Percentiles rank a stretch among this genome's conserved stretches.
phyloP scores from a whole-genome alignment of 2,888 invertebrate species.

The Morinoia aosen region DNA sequence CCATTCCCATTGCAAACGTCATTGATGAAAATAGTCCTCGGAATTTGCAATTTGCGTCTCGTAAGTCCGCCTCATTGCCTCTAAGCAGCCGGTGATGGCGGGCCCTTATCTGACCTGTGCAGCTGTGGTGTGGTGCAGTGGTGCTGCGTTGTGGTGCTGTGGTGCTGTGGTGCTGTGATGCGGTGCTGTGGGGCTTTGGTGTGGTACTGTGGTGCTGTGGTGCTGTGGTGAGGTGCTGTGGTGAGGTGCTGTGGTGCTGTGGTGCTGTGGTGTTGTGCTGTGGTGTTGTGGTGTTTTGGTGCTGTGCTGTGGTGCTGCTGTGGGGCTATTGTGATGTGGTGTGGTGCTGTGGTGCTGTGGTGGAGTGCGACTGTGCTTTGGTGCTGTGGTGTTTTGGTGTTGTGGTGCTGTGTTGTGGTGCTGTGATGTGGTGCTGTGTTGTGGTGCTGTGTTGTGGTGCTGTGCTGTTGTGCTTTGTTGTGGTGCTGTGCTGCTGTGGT shows the following conservation, averaged over 20 bases:
- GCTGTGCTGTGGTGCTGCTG: no score
- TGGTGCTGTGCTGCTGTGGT: neutral
- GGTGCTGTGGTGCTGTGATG: neutral
- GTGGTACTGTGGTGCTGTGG: neutral
- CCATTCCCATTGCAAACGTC: conserved; percentile 33
- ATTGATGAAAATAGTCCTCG: conserved; percentile 21
- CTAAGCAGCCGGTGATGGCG: conserved; percentile 22
- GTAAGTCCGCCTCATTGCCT: neutral
- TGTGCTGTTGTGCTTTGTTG: neutral
- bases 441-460: neutral
- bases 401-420: neutral
- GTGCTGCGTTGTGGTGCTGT: neutral
- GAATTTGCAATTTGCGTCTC: conserved; percentile 35
- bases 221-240: neutral
- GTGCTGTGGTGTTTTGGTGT: neutral
- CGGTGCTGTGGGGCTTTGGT: neutral
- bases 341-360: neutral
- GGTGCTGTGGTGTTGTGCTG: neutral
- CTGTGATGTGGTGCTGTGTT: neutral
- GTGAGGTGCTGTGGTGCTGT: neutral
- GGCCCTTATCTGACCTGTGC: neutral
- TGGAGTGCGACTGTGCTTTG: neutral
- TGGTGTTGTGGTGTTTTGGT: neutral
- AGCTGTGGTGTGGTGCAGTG: neutral
- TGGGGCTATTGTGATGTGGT: neutral